Percentiles rank a stretch among this genome's conserved stretches.
Conservation (phyloP, 2,888 invertebrate species). For the Steromphala cineraria region DNA sequence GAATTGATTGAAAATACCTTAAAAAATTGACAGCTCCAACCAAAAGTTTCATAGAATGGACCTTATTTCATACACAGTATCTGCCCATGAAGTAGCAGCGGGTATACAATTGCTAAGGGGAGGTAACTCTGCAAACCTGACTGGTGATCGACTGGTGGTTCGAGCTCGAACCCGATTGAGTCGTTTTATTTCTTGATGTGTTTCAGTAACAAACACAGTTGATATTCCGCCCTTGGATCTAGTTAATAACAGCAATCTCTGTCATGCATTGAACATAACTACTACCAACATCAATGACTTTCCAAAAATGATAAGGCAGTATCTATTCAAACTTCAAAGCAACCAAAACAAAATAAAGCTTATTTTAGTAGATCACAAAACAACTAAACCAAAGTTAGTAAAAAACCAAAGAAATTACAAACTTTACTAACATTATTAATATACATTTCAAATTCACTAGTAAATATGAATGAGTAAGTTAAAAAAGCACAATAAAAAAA, state of each 20-base stretch:
- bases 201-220: neutral
- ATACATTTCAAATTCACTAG: neutral
- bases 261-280: too few species aligned
- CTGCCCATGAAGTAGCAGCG: too few species aligned
- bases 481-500: neutral
- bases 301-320: too few species aligned
- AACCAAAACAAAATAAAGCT: too few species aligned
- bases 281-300: too few species aligned
- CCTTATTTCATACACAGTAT: too few species aligned
- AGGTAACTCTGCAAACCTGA: neutral
- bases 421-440: neutral
- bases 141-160: neutral
- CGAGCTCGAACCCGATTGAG: neutral
- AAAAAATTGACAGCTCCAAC: too few species aligned
- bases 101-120: neutral
- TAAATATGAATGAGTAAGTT: neutral
- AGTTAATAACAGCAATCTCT: neutral
- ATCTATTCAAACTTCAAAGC: too few species aligned
- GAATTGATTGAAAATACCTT: too few species aligned
- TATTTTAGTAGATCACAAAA: neutral
- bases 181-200: neutral
- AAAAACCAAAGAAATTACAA: neutral
- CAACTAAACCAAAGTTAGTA: neutral
- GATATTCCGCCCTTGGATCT: neutral
- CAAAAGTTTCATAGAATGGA: too few species aligned